Evolutionary conservation across 2,888 invertebrate genomes (phyloP).

Genomic region (Diloba caeruleocephala): DNA sequence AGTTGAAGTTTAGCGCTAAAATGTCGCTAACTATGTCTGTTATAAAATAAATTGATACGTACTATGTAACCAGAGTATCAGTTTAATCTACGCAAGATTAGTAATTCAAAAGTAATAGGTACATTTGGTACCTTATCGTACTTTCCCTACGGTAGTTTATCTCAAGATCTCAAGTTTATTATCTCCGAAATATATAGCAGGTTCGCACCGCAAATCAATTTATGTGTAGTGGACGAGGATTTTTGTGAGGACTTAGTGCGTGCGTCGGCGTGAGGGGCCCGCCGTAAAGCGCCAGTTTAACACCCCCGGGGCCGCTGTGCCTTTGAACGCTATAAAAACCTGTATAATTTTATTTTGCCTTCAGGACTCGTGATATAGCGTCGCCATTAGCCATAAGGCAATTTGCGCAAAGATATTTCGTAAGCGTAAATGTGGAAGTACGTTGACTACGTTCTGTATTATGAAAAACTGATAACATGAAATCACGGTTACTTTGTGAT

Average conservation of each 20-base stretch:
- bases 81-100: constrained; percentile 10
- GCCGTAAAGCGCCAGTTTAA: constrained; percentile 58
- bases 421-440: constrained; percentile 40
- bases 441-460: not conserved
- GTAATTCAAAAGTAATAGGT: constrained; percentile 31
- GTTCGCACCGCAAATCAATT: constrained; percentile 56
- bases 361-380: constrained; percentile 57
- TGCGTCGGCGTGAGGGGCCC: constrained; percentile 32
- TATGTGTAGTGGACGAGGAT: constrained; percentile 53
- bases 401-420: constrained; percentile 54
- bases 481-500: too few species aligned
- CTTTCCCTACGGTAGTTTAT: constrained; percentile 19
- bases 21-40: too few species aligned
- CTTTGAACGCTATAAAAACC: constrained; percentile 63
- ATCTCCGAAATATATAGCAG: constrained; percentile 42
- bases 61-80: not conserved
- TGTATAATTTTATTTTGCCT: constrained; percentile 67
- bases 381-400: constrained; percentile 57
- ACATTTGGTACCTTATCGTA: not conserved
- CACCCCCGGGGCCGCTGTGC: constrained; percentile 56
- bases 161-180: constrained; percentile 41
- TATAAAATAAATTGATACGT: not conserved
- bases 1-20: too few species aligned
- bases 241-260: constrained; percentile 47
- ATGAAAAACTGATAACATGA: too few species aligned